These are phyloP conservation scores for Plutomurus gul DNA, from an alignment of 1,140 invertebrate genomes.

Conservation along the genomic window DNA sequence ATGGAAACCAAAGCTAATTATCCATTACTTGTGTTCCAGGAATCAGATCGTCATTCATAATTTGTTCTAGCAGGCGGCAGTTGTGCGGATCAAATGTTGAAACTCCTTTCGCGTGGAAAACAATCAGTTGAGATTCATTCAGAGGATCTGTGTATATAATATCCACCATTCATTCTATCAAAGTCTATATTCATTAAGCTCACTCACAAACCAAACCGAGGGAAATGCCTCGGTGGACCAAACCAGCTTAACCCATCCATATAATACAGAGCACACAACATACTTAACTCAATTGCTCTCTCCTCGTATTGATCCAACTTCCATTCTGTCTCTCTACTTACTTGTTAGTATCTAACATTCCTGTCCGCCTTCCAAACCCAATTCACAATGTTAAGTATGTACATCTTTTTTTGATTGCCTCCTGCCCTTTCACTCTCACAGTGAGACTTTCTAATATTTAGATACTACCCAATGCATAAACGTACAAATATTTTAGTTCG, in stretches of 20 bases:
- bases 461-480: too few species aligned
- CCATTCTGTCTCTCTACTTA: background rate
- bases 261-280: background rate
- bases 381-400: too few species aligned
- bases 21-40: slow-evolving; percentile 67
- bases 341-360: too few species aligned
- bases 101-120: slow-evolving; percentile 77
- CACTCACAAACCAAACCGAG: background rate
- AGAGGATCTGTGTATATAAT: slow-evolving; percentile 60
- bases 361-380: too few species aligned
- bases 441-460: too few species aligned
- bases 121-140: slow-evolving; percentile 71
- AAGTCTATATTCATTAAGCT: background rate
- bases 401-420: too few species aligned
- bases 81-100: slow-evolving; percentile 74
- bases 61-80: slow-evolving; percentile 73
- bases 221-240: background rate
- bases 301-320: slow-evolving; percentile 1
- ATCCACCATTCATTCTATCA: background rate
- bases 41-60: slow-evolving; percentile 73
- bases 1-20: background rate
- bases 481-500: too few species aligned
- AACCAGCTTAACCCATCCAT: background rate
- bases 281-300: slow-evolving; percentile 17
- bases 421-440: too few species aligned